Evolutionary conservation across 2,113 vertebrate genomes (phyloP).

Genomic region (Heterotilapia buettikoferi): DNA sequence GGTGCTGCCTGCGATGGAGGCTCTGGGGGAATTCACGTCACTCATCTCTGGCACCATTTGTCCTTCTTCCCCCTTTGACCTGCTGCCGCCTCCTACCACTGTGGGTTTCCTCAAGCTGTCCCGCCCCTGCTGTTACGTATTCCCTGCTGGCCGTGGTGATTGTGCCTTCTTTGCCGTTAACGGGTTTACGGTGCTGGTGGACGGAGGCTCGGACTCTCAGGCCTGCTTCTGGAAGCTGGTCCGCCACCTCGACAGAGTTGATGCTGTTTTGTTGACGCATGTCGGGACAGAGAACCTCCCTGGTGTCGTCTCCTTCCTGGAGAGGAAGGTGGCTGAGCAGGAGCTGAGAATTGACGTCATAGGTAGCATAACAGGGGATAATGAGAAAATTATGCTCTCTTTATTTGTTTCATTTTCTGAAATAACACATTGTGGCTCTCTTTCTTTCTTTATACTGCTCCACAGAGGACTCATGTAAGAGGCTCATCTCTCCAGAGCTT

Average conservation of each 20-base stretch:
- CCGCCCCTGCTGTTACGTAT: constrained; percentile 94
- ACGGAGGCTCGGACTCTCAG: constrained; percentile 87
- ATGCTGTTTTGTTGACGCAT: constrained; percentile 89
- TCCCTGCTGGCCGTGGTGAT: constrained; percentile 88
- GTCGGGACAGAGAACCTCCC: constrained; percentile 85
- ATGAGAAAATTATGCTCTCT: neutral
- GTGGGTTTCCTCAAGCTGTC: constrained; percentile 92
- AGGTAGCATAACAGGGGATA: constrained; percentile 11
- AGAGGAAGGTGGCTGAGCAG: constrained; percentile 84
- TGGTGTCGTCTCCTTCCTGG: constrained; percentile 85
- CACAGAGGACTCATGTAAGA: constrained; percentile 77
- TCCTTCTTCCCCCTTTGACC: constrained; percentile 82
- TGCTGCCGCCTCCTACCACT: constrained; percentile 85
- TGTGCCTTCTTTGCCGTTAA: constrained; percentile 91
- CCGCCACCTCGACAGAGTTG: constrained; percentile 91
- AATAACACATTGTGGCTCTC: neutral
- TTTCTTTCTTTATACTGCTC: neutral
- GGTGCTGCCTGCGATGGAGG: constrained; percentile 78
- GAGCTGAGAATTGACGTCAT: constrained; percentile 60
- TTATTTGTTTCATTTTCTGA: neutral
- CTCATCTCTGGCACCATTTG: constrained; percentile 84
- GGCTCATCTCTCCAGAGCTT: constrained; percentile 87
- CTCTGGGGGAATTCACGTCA: constrained; percentile 85
- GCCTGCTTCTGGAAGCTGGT: constrained; percentile 97
- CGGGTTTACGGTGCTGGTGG: constrained; percentile 89